Evolutionary conservation across 53 echinoderm and acorn worm species (phyloP).

Genomic region (Antedon mediterranea): DNA sequence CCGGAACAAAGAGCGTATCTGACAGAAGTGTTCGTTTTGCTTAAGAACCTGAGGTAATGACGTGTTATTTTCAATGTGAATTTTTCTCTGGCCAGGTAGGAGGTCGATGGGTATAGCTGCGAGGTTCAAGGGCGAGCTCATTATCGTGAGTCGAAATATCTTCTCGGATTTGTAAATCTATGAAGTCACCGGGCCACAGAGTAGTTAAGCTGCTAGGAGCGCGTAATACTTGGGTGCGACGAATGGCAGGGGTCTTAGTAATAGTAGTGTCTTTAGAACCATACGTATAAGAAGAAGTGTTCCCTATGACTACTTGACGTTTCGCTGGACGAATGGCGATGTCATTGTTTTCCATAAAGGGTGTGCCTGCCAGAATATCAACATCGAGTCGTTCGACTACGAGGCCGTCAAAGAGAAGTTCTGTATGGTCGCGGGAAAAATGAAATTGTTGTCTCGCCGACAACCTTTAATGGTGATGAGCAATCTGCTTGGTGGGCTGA

Average conservation of each 20-base stretch:
- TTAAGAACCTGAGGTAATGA: background rate
- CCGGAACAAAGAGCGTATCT: background rate
- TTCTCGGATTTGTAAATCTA: too few species aligned
- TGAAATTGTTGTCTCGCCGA: background rate
- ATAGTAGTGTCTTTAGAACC: background rate
- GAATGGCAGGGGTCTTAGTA: background rate
- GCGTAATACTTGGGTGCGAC: background rate
- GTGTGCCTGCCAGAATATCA: background rate
- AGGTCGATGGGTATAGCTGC: too few species aligned
- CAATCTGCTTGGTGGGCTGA: constrained; percentile 7
- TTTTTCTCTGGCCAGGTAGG: too few species aligned
- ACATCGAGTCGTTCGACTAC: background rate
- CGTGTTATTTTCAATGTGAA: background rate
- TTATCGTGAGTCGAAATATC: too few species aligned
- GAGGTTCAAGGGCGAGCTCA: background rate
- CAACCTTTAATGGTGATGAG: background rate
- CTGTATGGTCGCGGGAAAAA: background rate
- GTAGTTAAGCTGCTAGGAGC: background rate
- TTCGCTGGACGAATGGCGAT: background rate
- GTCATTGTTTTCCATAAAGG: background rate
- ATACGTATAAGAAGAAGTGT: background rate
- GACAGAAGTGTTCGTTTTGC: background rate
- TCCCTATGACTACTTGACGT: too few species aligned
- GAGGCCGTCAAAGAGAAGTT: background rate
- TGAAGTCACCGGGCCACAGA: too few species aligned